phyloP scores from a whole-genome alignment of 2,888 invertebrate genomes.

The Cenopis cana region DNA sequence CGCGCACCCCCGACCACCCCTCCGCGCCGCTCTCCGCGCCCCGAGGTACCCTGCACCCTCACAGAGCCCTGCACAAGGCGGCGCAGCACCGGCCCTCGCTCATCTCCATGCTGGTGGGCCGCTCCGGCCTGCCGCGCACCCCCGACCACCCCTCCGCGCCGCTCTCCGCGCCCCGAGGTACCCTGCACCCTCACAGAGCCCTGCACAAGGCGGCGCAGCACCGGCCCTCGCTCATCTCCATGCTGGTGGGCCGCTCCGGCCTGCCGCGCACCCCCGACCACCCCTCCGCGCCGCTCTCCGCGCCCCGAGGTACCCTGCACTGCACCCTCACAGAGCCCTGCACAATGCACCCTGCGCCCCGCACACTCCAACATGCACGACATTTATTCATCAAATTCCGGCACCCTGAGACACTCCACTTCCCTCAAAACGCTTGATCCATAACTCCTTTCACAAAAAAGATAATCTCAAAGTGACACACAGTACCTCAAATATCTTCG shows the following conservation, averaged over 20 bases:
- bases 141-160: constrained; percentile 75
- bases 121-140: constrained; percentile 68
- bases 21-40: constrained; percentile 71
- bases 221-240: constrained; percentile 75
- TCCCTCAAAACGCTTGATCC: too few species aligned
- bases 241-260: constrained; percentile 71
- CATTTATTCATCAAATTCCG: too few species aligned
- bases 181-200: neutral
- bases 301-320: constrained; percentile 66
- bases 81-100: constrained; percentile 76
- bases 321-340: too few species aligned
- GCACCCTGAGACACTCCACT: too few species aligned
- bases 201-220: constrained; percentile 75
- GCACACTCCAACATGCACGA: too few species aligned
- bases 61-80: too few species aligned
- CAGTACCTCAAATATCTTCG: too few species aligned
- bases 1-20: constrained; percentile 77
- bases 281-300: constrained; percentile 70
- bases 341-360: too few species aligned
- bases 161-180: constrained; percentile 74
- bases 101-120: constrained; percentile 76
- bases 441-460: too few species aligned
- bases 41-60: constrained; percentile 60
- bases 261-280: constrained; percentile 76
- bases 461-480: too few species aligned